Conservation (phyloP, 2,113 vertebrate genomes). For the Orcinus orca region DNA sequence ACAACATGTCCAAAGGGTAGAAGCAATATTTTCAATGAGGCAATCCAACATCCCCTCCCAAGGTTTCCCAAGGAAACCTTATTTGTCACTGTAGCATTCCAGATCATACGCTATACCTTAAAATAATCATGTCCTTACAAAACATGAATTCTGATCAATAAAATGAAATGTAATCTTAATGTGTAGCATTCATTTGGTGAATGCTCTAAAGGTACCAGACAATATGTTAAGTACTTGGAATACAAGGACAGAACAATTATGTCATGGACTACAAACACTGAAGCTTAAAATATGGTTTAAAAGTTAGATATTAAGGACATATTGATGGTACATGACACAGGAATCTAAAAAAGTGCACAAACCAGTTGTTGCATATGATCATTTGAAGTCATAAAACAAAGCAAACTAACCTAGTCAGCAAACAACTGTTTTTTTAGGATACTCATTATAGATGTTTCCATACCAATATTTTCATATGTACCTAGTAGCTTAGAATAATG, state of each 20-base stretch:
- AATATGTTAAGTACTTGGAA: not conserved
- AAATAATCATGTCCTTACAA: not conserved
- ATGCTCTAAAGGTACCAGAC: not conserved
- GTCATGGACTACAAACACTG: no score
- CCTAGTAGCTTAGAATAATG: not conserved
- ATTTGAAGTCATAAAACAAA: not conserved
- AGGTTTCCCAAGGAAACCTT: not conserved
- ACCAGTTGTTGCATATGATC: not conserved
- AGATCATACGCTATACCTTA: not conserved
- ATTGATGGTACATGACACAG: not conserved
- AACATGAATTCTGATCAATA: not conserved
- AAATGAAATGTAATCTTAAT: not conserved
- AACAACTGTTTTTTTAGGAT: not conserved
- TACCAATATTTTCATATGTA: not conserved
- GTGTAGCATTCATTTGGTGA: not conserved
- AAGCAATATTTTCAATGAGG: not conserved
- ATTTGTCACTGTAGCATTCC: not conserved
- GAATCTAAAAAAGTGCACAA: not conserved
- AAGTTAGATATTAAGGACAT: not conserved
- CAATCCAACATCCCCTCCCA: accelerated
- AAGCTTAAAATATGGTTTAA: not conserved
- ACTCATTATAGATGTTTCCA: not conserved
- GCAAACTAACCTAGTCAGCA: not conserved
- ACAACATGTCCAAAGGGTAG: not conserved
- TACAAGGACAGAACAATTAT: not conserved